A percentile compares a stretch with the other conserved stretches of the same genome.
phyloP scores from a whole-genome alignment of 37 sponge, comb jelly and placozoan species.

The Beroe ovata region DNA sequence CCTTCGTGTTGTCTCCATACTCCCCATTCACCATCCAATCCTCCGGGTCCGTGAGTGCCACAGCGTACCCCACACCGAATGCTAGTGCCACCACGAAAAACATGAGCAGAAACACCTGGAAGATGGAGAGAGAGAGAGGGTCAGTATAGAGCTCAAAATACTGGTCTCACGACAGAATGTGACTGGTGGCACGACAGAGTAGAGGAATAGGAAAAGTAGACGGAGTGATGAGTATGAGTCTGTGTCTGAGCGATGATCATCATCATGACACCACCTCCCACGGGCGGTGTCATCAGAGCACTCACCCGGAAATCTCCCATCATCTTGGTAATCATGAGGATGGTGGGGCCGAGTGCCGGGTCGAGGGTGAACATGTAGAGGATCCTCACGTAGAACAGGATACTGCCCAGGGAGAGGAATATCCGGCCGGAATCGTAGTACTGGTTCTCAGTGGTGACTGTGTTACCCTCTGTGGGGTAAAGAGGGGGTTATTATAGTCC shows the following conservation, averaged over 20 bases:
- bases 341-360: constrained; percentile 23
- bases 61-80: constrained; percentile 53
- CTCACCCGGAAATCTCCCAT: constrained; percentile 33
- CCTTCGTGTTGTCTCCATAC: background rate
- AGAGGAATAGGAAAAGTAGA: too few relatives aligned
- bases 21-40: constrained; percentile 1
- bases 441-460: background rate
- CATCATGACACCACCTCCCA: too few relatives aligned
- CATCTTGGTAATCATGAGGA: constrained; percentile 55
- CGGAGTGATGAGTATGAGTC: too few relatives aligned
- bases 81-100: constrained; percentile 30
- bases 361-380: constrained; percentile 44
- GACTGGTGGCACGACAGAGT: too few relatives aligned
- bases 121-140: background rate
- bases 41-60: constrained; percentile 41
- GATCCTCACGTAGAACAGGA: constrained; percentile 16
- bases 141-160: too few relatives aligned
- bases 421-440: constrained; percentile 17
- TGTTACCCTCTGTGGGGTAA: too few relatives aligned
- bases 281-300: background rate
- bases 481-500: too few relatives aligned
- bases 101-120: constrained; percentile 47
- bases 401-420: background rate
- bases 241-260: too few relatives aligned
- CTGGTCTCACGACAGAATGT: too few relatives aligned